These are phyloP conservation scores for Diplogasteroides magnus DNA, from an alignment of 1,140 invertebrate genomes.

Conservation along the genomic window DNA sequence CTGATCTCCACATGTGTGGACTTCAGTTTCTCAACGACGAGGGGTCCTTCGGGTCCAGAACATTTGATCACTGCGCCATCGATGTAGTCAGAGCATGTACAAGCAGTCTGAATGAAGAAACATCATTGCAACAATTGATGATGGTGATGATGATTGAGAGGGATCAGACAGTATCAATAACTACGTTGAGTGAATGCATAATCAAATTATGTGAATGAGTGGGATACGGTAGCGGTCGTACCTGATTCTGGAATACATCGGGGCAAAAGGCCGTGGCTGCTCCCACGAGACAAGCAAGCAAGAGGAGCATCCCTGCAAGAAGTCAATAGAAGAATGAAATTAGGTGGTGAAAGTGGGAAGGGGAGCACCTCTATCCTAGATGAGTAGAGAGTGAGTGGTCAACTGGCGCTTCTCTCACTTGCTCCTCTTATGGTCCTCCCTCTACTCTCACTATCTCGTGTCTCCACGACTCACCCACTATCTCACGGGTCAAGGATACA, in stretches of 20 bases:
- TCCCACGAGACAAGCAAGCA: conserved; percentile 13
- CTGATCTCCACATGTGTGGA: conserved; percentile 42
- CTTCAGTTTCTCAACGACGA: conserved; percentile 50
- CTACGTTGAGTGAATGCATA: too few relatives aligned
- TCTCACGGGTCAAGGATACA: neutral
- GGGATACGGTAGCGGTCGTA: neutral
- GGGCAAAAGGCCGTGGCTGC: conserved; percentile 38
- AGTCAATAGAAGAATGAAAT: neutral
- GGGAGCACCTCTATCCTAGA: too few relatives aligned
- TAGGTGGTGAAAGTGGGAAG: conserved; percentile 11
- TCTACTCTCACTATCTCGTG: neutral
- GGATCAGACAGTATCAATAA: neutral
- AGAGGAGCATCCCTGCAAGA: conserved; percentile 5
- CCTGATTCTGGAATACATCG: conserved; percentile 43
- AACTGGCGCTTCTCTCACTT: too few relatives aligned
- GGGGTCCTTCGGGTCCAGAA: conserved; percentile 44
- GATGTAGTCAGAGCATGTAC: conserved; percentile 49
- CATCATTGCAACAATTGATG: neutral
- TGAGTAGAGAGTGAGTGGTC: neutral
- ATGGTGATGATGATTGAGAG: neutral
- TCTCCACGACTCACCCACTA: neutral
- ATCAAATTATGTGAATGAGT: neutral
- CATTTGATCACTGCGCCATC: conserved; percentile 54
- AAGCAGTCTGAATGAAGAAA: conserved; percentile 19
- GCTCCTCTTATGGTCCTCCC: too few relatives aligned